These are phyloP conservation scores for Actinia equina DNA, from an alignment of 64 coral and sea anemone genomes.

Conservation along the genomic window DNA sequence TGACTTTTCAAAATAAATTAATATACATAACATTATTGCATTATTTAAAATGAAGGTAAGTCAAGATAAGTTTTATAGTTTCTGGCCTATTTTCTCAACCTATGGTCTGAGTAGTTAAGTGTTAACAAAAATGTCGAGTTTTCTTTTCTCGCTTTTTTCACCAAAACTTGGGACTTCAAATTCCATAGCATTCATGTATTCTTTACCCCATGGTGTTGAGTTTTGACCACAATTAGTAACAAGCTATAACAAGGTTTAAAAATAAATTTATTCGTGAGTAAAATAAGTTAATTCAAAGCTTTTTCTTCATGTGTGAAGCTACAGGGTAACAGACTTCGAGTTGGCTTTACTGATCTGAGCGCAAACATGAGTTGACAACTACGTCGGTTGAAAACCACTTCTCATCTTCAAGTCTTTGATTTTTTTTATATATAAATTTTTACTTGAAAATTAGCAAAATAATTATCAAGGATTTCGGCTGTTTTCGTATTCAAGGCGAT, in stretches of 20 bases:
- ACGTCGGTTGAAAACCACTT: no score
- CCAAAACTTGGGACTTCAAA: not conserved
- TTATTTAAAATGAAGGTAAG: not conserved
- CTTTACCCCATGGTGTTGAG: not conserved
- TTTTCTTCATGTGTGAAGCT: not conserved
- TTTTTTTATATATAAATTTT: no score
- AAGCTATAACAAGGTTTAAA: not conserved
- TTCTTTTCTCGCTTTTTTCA: not conserved
- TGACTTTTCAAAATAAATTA: conserved; percentile 7
- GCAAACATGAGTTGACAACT: no score
- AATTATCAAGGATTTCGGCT: no score
- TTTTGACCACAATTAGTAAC: not conserved
- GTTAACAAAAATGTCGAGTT: not conserved
- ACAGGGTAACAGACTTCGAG: no score
- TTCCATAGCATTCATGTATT: not conserved
- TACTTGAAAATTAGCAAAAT: no score
- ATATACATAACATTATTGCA: not conserved
- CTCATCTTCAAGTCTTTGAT: no score
- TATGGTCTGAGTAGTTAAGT: not conserved
- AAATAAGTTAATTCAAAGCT: not conserved
- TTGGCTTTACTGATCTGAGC: no score
- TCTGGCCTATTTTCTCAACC: not conserved
- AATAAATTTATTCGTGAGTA: not conserved
- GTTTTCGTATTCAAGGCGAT: no score
- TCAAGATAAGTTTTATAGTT: not conserved